phyloP scores from a whole-genome alignment of 2,888 invertebrate genomes.

The Trichopoda pennipes region DNA sequence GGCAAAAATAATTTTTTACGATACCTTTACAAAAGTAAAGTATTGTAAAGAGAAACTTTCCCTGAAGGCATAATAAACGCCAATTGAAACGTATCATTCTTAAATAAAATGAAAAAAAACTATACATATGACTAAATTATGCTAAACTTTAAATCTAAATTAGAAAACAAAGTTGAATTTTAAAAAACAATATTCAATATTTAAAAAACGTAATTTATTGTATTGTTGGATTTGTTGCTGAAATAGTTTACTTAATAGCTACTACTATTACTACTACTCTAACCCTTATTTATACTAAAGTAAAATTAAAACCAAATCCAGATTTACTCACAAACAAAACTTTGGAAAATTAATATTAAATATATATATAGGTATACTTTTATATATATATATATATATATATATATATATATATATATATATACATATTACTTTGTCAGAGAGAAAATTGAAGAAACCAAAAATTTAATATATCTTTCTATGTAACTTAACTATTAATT shows the following conservation, averaged over 20 bases:
- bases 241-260: slow-evolving; percentile 60
- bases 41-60: not conserved
- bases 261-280: slow-evolving; percentile 18
- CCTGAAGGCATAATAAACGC: slow-evolving; percentile 1
- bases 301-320: slow-evolving; percentile 9
- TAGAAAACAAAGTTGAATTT: slow-evolving; percentile 21
- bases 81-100: slow-evolving; percentile 67
- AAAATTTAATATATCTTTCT: not conserved
- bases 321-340: slow-evolving; percentile 2
- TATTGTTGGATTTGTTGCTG: slow-evolving; percentile 68
- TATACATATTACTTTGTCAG: not conserved
- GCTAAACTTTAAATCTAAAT: slow-evolving; percentile 43
- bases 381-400: too few species aligned
- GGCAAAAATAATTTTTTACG: slow-evolving; percentile 19
- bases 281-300: not conserved
- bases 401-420: too few species aligned
- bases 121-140: slow-evolving; percentile 53
- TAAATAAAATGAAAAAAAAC: slow-evolving; percentile 38
- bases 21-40: slow-evolving; percentile 26
- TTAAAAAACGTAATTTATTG: slow-evolving; percentile 42
- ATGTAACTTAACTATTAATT: slow-evolving; percentile 14
- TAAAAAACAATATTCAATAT: slow-evolving; percentile 28
- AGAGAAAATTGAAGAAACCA: slow-evolving; percentile 6
- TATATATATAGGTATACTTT: too few species aligned
- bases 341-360: not conserved